Percentiles rank a stretch among this genome's conserved stretches.
Evolutionary conservation across 2,888 invertebrate genomes (phyloP).

Genomic region (Geophilus truncorum): DNA sequence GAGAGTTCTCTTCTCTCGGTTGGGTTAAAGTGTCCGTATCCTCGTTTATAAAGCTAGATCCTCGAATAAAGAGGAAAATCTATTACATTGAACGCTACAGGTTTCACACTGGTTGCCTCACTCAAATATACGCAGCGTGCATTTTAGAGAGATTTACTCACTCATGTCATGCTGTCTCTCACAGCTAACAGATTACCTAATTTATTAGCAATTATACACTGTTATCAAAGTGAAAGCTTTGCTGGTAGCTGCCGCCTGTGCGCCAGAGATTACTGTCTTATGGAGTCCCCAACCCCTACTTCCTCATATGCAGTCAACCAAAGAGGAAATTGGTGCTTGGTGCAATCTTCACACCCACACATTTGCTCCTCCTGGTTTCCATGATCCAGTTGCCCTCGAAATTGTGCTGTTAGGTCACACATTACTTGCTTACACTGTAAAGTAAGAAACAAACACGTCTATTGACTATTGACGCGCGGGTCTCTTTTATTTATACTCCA

Average conservation of each 20-base stretch:
- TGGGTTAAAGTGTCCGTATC: no score
- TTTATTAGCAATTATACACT: neutral
- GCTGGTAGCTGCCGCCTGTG: neutral
- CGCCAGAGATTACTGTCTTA: conserved; percentile 10
- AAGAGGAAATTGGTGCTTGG: neutral
- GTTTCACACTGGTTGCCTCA: neutral
- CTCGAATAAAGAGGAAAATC: neutral
- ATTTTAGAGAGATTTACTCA: neutral
- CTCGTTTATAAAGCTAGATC: no score
- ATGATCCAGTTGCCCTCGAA: neutral
- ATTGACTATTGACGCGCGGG: no score
- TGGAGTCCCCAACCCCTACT: neutral
- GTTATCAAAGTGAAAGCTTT: neutral
- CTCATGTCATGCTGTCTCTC: neutral
- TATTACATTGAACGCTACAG: neutral
- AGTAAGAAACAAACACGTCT: neutral
- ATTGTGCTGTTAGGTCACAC: neutral
- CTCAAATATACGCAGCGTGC: neutral
- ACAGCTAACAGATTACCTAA: conserved; percentile 5
- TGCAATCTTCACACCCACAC: neutral
- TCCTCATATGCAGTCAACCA: neutral
- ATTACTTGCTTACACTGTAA: neutral
- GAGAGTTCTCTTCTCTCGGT: no score
- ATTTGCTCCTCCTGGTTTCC: neutral
- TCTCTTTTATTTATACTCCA: neutral